Evolutionary conservation across 2,888 invertebrate genomes (phyloP).

Genomic region (Ypsolopha scabrella): DNA sequence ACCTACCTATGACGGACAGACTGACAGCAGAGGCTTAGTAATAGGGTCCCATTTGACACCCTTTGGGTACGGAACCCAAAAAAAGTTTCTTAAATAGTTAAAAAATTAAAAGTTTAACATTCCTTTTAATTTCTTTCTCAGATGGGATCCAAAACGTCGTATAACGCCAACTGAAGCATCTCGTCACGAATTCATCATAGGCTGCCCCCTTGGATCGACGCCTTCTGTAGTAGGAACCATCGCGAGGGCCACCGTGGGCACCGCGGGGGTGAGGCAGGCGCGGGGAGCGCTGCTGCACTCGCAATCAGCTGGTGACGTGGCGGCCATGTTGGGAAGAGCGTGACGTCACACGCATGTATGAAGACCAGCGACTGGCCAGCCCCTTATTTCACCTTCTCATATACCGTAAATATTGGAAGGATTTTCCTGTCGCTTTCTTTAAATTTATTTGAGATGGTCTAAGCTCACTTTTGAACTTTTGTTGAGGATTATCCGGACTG

Average conservation of each 20-base stretch:
- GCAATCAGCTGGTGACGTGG: constrained; percentile 75
- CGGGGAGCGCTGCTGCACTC: constrained; percentile 68
- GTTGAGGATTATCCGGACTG: no score
- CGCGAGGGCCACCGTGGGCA: constrained; percentile 38
- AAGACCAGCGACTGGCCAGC: background rate
- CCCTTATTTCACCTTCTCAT: background rate
- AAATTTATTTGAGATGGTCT: no score
- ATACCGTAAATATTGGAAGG: background rate
- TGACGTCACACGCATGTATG: constrained; percentile 40
- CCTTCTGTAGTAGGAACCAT: constrained; percentile 61
- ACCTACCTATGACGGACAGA: no score
- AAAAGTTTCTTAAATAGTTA: no score
- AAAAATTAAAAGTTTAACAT: no score
- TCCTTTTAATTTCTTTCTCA: constrained; percentile 35
- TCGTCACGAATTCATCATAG: constrained; percentile 84
- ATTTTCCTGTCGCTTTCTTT: background rate
- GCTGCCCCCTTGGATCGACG: constrained; percentile 48
- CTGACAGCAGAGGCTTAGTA: no score
- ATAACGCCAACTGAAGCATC: constrained; percentile 93
- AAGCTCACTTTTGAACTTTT: no score
- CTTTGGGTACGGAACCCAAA: no score
- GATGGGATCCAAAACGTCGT: constrained; percentile 93
- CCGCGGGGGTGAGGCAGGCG: constrained; percentile 31
- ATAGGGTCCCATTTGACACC: no score
- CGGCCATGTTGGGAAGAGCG: constrained; percentile 74